These are phyloP conservation scores for Luffia ferchaultella DNA, from an alignment of 2,888 invertebrate species.

Conservation along the genomic window DNA sequence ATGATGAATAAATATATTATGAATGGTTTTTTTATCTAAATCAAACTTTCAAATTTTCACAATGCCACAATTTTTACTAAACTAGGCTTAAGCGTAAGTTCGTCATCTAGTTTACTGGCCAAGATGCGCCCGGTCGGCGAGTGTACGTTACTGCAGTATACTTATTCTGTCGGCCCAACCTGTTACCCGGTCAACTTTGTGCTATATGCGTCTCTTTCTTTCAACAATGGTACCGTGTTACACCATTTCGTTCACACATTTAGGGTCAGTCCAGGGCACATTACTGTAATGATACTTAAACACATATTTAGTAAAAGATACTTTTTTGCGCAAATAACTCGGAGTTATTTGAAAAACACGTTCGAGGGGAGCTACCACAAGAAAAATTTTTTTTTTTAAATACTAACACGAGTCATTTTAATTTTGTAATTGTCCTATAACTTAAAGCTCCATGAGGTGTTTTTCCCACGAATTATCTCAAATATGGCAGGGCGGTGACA, in stretches of 20 bases:
- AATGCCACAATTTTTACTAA: neutral
- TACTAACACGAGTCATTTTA: no score
- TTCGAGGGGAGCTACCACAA: no score
- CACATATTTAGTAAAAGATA: slow-evolving; percentile 61
- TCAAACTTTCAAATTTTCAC: neutral
- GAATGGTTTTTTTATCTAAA: neutral
- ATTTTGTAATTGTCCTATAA: no score
- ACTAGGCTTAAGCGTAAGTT: neutral
- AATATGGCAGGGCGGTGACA: no score
- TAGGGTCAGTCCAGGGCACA: slow-evolving; percentile 54
- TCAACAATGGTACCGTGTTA: slow-evolving; percentile 14
- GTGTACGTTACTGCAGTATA: slow-evolving; percentile 51
- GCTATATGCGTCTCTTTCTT: slow-evolving; percentile 26
- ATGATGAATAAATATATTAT: no score
- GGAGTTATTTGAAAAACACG: neutral
- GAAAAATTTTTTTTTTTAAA: no score
- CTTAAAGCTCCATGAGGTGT: no score
- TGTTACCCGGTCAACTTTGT: slow-evolving; percentile 60
- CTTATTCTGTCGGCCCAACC: slow-evolving; percentile 58
- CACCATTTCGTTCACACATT: slow-evolving; percentile 31
- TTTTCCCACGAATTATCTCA: no score
- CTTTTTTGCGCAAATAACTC: slow-evolving; percentile 43
- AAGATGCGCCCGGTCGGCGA: slow-evolving; percentile 32
- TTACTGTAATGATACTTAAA: slow-evolving; percentile 64
- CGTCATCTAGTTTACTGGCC: slow-evolving; percentile 12